Base-by-base conservation (phyloP, 2,113 vertebrate genomes). In the Tretioscincus oriximinensis region DNA sequence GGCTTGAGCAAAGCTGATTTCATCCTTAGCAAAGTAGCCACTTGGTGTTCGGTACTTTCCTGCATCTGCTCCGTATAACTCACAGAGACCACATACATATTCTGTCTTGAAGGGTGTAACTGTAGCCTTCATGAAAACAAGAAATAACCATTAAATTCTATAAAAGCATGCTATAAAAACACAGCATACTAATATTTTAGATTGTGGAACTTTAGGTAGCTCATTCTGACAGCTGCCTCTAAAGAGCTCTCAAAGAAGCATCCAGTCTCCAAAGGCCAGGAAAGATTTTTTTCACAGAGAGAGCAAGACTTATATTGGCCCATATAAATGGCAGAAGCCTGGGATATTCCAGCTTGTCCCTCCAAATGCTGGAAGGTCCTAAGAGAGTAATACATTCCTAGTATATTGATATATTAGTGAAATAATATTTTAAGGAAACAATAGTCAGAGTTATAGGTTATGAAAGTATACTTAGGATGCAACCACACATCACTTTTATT, bases 61-160 rank as follows among this genome's bases (percentile, higher is more conserved):
- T 77, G 87, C 89, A 24, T 85, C 60, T 89, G 96, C 95, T 26
- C 94, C 95, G 12, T 96, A 93, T 10, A 92, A 94, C 88, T 95
- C 96, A 91, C 96, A 97, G 21, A 97, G 84, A 86, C 96, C 96
- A 90, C 94, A 96, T 5, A 77, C 94, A 87, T 95, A 86, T 51
- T 94, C 95, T 76, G 97, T 96, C 94, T 16, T 58, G 54, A 93
- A 88, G 31, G 90, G 58, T 14, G 18, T 35, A 82, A 89, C 82
- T 78, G 81, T 70, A 71, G 90, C 78, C 91, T 93, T 84, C 1
- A 7, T 80, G 78, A 26, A 76, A 84, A 83, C 9, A 67, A 86
- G 77, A 88, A 45, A 0, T 47, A 82, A 54, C 2, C 8, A 29
- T 88, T 31, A 66, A 29, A 6, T 81, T 10, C 7, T 54, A 24